Evolutionary conservation across 1,140 invertebrate species (phyloP).

Genomic region (Ceratosolen fusciceps): DNA sequence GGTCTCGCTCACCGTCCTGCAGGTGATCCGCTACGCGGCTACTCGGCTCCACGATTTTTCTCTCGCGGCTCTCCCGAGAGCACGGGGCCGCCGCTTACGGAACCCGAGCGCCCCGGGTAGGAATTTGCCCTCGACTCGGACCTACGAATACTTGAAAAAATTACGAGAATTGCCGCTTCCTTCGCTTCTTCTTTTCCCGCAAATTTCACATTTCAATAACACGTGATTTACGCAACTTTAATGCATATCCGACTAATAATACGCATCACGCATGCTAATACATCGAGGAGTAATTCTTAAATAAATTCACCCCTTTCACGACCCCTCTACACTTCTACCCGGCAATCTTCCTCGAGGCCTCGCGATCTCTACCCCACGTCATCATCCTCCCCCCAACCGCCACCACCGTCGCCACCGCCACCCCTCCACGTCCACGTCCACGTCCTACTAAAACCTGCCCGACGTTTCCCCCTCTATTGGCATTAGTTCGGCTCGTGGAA

Average conservation of each 20-base stretch:
- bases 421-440: no score
- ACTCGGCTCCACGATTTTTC: neutral
- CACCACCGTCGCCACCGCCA: no score
- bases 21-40: neutral
- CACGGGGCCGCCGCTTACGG: neutral
- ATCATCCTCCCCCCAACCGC: no score
- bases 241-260: neutral
- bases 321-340: neutral
- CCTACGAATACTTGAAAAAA: neutral
- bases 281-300: neutral
- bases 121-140: neutral
- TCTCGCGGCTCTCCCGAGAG: neutral
- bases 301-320: neutral
- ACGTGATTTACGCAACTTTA: constrained; percentile 1
- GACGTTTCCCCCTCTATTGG: no score
- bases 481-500: no score
- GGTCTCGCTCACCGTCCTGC: neutral
- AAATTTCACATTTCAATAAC: neutral
- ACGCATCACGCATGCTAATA: neutral
- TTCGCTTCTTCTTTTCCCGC: neutral
- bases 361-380: no score
- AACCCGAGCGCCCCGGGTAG: neutral
- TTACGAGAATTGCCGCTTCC: neutral
- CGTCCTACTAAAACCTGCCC: no score
- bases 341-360: no score